Conservation (phyloP, 2,888 invertebrate genomes). For the Lepidochrysops patricia region DNA sequence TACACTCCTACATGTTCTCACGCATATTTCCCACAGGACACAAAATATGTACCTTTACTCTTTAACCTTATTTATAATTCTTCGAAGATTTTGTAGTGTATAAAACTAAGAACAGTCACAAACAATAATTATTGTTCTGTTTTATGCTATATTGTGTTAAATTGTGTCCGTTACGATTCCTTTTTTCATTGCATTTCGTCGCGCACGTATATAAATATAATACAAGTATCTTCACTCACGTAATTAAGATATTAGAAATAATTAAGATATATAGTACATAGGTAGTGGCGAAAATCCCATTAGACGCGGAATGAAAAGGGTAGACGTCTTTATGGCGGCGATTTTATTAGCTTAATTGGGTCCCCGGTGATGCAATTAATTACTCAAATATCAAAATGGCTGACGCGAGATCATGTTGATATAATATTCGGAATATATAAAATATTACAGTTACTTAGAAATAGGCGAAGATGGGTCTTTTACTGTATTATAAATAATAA, state of each 20-base stretch:
- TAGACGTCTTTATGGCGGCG: conserved; percentile 3
- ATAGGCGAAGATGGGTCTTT: no score
- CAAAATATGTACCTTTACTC: background rate
- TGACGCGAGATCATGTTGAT: background rate
- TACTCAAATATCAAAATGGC: background rate
- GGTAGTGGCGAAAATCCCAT: conserved; percentile 6
- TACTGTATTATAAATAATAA: background rate
- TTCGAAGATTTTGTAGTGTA: background rate
- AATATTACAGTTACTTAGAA: no score
- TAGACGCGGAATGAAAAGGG: background rate
- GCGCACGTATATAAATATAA: background rate
- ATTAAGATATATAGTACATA: background rate
- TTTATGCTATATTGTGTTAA: no score
- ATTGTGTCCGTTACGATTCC: no score
- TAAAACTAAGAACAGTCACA: no score
- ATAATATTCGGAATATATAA: no score
- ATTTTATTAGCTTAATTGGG: conserved; percentile 8
- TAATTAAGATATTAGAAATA: background rate
- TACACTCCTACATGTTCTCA: background rate
- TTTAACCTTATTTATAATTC: background rate
- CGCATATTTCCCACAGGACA: background rate
- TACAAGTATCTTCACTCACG: background rate
- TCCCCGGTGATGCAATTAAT: conserved; percentile 8
- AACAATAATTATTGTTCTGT: no score
- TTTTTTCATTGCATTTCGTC: no score